Conservation (phyloP, 2,888 invertebrate species). For the Chorisops tibialis region DNA sequence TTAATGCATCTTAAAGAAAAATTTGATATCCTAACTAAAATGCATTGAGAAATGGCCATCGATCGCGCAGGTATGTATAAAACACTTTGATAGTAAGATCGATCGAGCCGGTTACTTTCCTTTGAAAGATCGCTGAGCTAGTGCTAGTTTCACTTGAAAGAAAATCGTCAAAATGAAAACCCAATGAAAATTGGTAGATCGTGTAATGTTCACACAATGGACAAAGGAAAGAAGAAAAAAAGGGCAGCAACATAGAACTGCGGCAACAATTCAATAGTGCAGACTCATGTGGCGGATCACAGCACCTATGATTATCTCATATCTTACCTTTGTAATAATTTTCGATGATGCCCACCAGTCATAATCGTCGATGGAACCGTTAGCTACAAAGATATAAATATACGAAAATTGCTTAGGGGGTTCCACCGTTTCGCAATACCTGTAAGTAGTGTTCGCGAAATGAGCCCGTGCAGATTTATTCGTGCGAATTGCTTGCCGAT, state of each 20-base stretch:
- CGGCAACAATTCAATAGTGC: conserved; percentile 10
- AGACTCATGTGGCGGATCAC: conserved; percentile 9
- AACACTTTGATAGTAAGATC: neutral
- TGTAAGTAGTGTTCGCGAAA: neutral
- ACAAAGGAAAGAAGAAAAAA: neutral
- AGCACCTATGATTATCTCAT: neutral
- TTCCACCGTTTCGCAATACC: neutral
- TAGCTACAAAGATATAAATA: conserved; percentile 9
- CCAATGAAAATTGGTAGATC: conserved; percentile 13
- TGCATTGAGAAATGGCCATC: too few species aligned
- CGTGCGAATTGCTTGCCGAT: neutral
- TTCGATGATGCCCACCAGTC: conserved; percentile 16
- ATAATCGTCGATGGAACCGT: conserved; percentile 13
- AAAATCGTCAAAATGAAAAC: conserved; percentile 4
- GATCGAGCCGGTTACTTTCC: conserved; percentile 7
- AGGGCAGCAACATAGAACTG: too few species aligned
- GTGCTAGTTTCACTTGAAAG: neutral
- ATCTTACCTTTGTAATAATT: conserved; percentile 3
- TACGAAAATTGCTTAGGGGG: conserved; percentile 10
- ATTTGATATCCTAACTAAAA: too few species aligned
- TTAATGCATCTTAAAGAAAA: too few species aligned
- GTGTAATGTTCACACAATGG: neutral
- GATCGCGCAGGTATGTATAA: too few species aligned
- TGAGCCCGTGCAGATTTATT: neutral
- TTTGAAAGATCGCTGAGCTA: conserved; percentile 12